Conservation (phyloP, 2,888 invertebrate genomes). For the Trachelus troglodyta region DNA sequence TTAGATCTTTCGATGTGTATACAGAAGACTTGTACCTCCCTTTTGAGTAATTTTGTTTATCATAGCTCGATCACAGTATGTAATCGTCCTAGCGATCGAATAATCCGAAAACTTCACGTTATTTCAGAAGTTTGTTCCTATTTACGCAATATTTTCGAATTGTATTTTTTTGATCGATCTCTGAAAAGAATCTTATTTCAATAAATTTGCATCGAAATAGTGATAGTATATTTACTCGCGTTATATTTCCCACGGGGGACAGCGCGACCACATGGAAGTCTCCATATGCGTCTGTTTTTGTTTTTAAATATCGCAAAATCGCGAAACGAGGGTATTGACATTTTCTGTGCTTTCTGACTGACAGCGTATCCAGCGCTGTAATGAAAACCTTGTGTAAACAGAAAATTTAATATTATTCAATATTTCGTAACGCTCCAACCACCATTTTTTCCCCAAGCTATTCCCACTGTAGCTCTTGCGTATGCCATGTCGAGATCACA, state of each 20-base stretch:
- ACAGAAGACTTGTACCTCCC: too few relatives aligned
- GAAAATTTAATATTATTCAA: not conserved
- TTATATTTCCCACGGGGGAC: not conserved
- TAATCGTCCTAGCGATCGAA: too few relatives aligned
- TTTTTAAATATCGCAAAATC: conserved; percentile 17
- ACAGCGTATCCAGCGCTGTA: conserved; percentile 1
- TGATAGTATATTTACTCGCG: conserved; percentile 34
- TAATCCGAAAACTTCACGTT: not conserved
- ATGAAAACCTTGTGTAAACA: conserved; percentile 8
- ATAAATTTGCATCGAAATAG: conserved; percentile 47
- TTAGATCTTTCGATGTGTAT: too few relatives aligned
- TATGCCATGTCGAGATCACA: not conserved
- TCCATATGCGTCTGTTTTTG: conserved; percentile 16
- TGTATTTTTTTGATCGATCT: not conserved
- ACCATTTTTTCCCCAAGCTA: not conserved
- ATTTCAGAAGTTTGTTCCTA: not conserved
- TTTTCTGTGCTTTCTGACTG: not conserved
- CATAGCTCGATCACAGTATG: not conserved
- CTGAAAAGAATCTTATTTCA: conserved; percentile 38
- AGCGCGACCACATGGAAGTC: not conserved
- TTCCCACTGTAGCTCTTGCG: not conserved
- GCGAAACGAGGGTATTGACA: not conserved
- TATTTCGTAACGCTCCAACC: not conserved
- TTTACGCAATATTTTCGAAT: not conserved
- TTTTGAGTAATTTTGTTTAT: too few relatives aligned